phyloP scores from a whole-genome alignment of 2,113 vertebrate genomes.

The Indri indri region DNA sequence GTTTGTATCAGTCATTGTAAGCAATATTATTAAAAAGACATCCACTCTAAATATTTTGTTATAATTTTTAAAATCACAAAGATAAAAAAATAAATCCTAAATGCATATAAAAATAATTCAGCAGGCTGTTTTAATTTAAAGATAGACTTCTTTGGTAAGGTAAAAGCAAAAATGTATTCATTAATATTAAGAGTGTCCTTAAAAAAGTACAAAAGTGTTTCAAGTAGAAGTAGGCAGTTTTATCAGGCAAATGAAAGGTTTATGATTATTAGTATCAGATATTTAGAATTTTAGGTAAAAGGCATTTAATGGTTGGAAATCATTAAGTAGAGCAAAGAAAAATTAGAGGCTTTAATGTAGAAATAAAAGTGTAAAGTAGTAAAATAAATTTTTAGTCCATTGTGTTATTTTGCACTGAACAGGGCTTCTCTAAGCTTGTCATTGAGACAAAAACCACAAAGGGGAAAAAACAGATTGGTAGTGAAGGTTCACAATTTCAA shows the following conservation, averaged over 20 bases:
- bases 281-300: neutral
- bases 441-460: neutral
- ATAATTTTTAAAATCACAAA: neutral
- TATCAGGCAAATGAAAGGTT: neutral
- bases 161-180: neutral
- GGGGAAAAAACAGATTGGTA: neutral
- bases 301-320: neutral
- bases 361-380: neutral
- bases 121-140: neutral
- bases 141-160: neutral
- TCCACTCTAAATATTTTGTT: neutral
- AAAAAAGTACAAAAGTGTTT: neutral
- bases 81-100: neutral
- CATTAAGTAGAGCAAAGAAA: neutral
- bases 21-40: neutral
- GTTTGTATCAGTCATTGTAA: neutral
- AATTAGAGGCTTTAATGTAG: neutral
- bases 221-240: neutral
- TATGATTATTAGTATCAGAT: neutral
- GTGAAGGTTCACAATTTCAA: neutral
- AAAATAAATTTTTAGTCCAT: neutral
- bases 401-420: neutral
- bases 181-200: neutral
- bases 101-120: neutral
- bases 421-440: neutral